Evolutionary conservation across 2,113 vertebrate genomes (phyloP).

Genomic region (Ahaetulla prasina): DNA sequence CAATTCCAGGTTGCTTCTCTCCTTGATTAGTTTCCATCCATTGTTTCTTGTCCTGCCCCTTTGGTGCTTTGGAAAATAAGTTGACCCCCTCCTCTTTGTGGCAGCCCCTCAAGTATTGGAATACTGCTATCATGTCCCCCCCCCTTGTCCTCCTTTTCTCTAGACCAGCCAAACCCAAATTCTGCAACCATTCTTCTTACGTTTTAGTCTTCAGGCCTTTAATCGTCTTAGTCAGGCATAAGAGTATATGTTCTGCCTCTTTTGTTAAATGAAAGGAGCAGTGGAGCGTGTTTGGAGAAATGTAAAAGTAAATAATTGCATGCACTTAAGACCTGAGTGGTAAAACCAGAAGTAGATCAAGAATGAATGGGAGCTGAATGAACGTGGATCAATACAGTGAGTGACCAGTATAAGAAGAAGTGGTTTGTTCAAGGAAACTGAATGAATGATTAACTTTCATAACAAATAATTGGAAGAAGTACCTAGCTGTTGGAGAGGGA

Average conservation of each 20-base stretch:
- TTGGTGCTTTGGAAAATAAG: no score
- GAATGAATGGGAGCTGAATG: neutral
- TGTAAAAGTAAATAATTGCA: neutral
- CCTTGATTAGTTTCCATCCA: no score
- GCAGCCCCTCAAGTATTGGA: no score
- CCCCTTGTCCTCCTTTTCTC: no score
- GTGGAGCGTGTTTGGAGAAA: neutral
- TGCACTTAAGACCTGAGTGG: neutral
- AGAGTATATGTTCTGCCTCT: neutral
- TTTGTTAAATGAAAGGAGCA: neutral
- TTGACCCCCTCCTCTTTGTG: no score
- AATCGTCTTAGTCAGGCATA: neutral
- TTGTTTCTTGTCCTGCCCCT: no score
- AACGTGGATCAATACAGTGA: neutral
- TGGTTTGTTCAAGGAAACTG: neutral
- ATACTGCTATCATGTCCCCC: no score
- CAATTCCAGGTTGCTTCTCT: no score
- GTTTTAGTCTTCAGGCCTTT: no score
- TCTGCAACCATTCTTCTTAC: no score
- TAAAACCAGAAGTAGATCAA: neutral
- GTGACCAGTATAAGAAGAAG: neutral
- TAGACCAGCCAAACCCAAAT: no score
- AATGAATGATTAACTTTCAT: neutral
- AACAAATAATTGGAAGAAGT: neutral
- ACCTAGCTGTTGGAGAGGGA: neutral